Percentiles rank a stretch among this genome's conserved stretches.
Conservation (phyloP, 1,140 invertebrate species). For the Drosophila repletoides region DNA sequence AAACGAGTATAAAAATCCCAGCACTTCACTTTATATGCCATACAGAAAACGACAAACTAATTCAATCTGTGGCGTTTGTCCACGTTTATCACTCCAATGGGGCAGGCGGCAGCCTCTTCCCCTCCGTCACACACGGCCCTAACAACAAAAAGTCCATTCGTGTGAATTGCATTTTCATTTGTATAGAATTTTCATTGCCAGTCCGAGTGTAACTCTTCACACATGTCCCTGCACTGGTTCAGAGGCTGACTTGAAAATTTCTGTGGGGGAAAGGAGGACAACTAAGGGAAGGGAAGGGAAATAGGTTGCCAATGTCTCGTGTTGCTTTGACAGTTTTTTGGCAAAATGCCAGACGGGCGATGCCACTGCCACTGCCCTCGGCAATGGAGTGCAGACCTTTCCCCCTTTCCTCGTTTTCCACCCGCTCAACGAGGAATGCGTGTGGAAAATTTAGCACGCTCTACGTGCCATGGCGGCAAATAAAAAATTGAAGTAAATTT, state of each 20-base stretch:
- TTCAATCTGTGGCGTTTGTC: slow-evolving; percentile 69
- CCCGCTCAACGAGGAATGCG: slow-evolving; percentile 56
- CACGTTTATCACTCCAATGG: slow-evolving; percentile 60
- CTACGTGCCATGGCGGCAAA: slow-evolving; percentile 64
- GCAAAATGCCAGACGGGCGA: slow-evolving; percentile 57
- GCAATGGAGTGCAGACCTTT: slow-evolving; percentile 42
- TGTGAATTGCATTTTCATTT: slow-evolving; percentile 79
- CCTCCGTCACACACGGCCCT: slow-evolving; percentile 14
- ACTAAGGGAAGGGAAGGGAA: not conserved
- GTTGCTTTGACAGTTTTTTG: slow-evolving; percentile 79
- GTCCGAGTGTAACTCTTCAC: slow-evolving; percentile 36
- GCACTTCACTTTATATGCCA: slow-evolving; percentile 27
- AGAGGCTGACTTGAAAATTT: slow-evolving; percentile 38
- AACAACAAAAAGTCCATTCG: slow-evolving; percentile 64
- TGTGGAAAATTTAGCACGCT: slow-evolving; percentile 75
- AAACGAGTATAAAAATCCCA: slow-evolving; percentile 29
- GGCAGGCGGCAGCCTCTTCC: not conserved
- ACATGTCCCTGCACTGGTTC: slow-evolving; percentile 42
- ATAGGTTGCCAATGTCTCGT: slow-evolving; percentile 47
- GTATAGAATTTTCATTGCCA: slow-evolving; percentile 77
- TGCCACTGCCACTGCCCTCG: slow-evolving; percentile 14
- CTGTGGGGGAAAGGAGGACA: too few relatives aligned
- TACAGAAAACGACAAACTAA: slow-evolving; percentile 68
- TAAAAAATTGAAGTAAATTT: slow-evolving; percentile 80
- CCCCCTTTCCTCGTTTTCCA: not conserved